phyloP scores from a whole-genome alignment of 2,888 invertebrate species.

The Serripes groenlandicus region DNA sequence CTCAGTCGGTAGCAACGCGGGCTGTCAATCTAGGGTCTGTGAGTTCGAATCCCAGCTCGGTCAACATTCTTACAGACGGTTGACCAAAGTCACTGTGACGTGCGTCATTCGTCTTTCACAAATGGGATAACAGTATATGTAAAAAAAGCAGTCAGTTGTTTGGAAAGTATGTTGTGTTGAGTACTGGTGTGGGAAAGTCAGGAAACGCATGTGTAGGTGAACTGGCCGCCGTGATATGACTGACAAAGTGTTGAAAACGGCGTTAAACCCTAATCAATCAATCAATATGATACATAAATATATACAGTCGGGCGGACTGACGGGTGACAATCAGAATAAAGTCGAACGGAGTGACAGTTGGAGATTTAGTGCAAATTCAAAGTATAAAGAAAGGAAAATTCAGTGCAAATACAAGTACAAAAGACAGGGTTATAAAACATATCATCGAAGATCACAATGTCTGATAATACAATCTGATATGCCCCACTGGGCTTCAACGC shows the following conservation, averaged over 20 bases:
- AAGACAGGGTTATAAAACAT: no score
- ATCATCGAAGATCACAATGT: no score
- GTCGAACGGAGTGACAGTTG: no score
- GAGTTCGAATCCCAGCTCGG: neutral
- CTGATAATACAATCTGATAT: no score
- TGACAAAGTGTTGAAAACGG: neutral
- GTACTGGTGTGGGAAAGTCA: neutral
- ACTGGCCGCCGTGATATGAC: neutral
- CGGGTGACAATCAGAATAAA: no score
- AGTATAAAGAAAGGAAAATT: no score
- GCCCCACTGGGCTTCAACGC: no score
- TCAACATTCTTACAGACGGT: neutral
- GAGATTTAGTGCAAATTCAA: no score
- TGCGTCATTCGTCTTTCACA: neutral
- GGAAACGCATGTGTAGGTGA: neutral
- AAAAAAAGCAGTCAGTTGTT: neutral
- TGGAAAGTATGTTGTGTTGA: neutral
- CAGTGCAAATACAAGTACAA: no score
- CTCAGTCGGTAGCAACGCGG: neutral
- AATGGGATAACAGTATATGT: neutral
- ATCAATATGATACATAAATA: no score
- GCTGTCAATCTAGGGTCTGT: neutral
- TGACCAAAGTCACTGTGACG: neutral
- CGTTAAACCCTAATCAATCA: neutral
- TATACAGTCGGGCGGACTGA: no score